These are phyloP conservation scores for Galerucella nymphaeae DNA, from an alignment of 2,888 invertebrate species.

Conservation along the genomic window DNA sequence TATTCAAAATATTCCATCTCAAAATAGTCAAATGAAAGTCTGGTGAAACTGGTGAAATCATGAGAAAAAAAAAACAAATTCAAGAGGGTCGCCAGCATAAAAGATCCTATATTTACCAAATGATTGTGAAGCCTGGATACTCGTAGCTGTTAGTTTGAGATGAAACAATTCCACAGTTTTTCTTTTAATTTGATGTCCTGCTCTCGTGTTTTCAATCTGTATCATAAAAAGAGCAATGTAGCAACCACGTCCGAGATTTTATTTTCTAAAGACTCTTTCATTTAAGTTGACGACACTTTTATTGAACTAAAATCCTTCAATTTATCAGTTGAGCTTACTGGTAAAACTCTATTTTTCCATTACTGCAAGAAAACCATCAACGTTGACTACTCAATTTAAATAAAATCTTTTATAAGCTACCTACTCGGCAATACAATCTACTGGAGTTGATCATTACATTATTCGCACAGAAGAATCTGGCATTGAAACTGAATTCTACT, in stretches of 20 bases:
- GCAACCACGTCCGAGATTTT: neutral
- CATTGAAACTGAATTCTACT: neutral
- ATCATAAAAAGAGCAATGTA: neutral
- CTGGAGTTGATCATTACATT: constrained; percentile 11
- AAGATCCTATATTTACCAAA: too few species aligned
- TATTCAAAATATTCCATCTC: too few species aligned
- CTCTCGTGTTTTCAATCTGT: neutral
- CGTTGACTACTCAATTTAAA: constrained; percentile 28
- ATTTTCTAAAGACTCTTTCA: neutral
- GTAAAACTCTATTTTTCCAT: constrained; percentile 18
- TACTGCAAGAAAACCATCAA: constrained; percentile 20
- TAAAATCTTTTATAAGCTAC: constrained; percentile 31
- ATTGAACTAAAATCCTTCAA: constrained; percentile 5
- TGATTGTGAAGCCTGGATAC: too few species aligned
- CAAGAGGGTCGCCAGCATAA: too few species aligned
- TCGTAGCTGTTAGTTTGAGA: too few species aligned
- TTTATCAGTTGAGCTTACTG: constrained; percentile 10
- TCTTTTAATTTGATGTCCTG: too few species aligned
- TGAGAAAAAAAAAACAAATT: too few species aligned
- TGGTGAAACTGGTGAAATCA: too few species aligned
- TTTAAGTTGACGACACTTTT: constrained; percentile 15
- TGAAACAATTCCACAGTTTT: too few species aligned
- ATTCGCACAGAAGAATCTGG: neutral
- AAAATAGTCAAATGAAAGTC: too few species aligned
- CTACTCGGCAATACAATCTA: constrained; percentile 5